Evolutionary conservation across 1,140 invertebrate species (phyloP), one percentile per base, ranked within the genome.

Genomic region (Tenebrio molitor): DNA sequence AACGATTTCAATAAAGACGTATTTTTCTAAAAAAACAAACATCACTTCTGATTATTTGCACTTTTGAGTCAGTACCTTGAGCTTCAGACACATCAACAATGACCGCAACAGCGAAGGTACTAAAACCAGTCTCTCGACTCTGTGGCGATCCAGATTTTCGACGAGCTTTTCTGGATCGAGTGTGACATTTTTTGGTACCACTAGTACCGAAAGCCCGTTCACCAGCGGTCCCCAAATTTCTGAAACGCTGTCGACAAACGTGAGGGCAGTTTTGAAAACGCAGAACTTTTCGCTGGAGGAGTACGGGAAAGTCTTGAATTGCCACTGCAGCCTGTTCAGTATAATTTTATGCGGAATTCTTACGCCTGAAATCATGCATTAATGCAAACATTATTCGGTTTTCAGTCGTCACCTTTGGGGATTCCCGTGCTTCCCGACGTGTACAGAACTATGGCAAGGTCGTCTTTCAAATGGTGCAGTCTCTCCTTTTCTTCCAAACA

Each of bases 381-480:
- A 73, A 46, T 39, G 15, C 17, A n/a, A n/a, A n/a, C n/a, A 39
- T 21, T 65, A 17, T 29, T 58, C 23, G 15, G 3, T 17, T 58
- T 58, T 29, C 21, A 58, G 21, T 33, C 25, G 81, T 25, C 86
- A 88, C 94, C 96, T 89, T 97, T 97, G 1, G 96, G 95, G 36
- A 93, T 85, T 41, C 96, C 96, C 6, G 95, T 97, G 80, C 95
- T 97, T 33, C 96, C 96, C 44, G 95, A 97, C 44, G 96, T 98
- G 78, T 97, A 97, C 2, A 96, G 85, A 34, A 97, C 90, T 10
- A 95, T 92, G 5, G 91, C 93, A 4, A 91, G 84, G 76, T 89
- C 84, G 69, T 86, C 84, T 1, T 78, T 74, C 33, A 77, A 41
- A 62, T 81, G 81, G 79, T 84, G 72, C 36, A 83, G 71, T 3